Evolutionary conservation across 2,888 invertebrate genomes (phyloP).

Genomic region (Julus scandinavius): DNA sequence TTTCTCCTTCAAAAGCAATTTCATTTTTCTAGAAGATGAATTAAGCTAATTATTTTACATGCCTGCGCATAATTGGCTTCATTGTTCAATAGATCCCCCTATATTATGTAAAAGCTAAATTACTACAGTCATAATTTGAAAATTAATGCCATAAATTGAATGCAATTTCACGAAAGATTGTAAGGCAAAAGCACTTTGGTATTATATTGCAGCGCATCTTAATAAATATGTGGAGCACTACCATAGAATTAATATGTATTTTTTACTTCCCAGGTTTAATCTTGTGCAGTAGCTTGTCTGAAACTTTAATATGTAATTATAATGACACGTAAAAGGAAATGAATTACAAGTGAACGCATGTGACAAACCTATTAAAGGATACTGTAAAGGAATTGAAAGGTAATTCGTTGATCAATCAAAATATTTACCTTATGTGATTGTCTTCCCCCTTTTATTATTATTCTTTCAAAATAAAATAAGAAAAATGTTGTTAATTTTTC

Average conservation of each 20-base stretch:
- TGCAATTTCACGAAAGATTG: slow-evolving; percentile 47
- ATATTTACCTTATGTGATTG: background rate
- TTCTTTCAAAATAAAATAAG: too few species aligned
- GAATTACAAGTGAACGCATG: slow-evolving; percentile 13
- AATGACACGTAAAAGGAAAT: slow-evolving; percentile 20
- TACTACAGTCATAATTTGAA: slow-evolving; percentile 48
- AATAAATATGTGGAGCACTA: slow-evolving; percentile 5
- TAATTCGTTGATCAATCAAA: background rate
- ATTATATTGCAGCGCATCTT: slow-evolving; percentile 44
- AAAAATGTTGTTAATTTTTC: too few species aligned
- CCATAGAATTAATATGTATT: slow-evolving; percentile 29
- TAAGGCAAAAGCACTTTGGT: slow-evolving; percentile 1
- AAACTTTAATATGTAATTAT: slow-evolving; percentile 34
- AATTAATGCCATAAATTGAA: slow-evolving; percentile 48
- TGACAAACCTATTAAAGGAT: slow-evolving; percentile 19
- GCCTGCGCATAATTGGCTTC: slow-evolving; percentile 50
- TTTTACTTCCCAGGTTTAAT: background rate
- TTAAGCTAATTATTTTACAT: slow-evolving; percentile 52
- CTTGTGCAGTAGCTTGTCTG: slow-evolving; percentile 22
- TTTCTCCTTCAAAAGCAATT: slow-evolving; percentile 48
- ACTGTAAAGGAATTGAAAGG: background rate
- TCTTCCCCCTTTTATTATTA: background rate
- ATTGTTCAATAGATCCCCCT: slow-evolving; percentile 48
- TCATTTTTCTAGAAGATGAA: slow-evolving; percentile 49
- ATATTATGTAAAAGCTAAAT: slow-evolving; percentile 46